Evolutionary conservation across 2,113 vertebrate genomes (phyloP), one percentile per base, ranked within the genome.

Genomic region (Perccottus glenii): DNA sequence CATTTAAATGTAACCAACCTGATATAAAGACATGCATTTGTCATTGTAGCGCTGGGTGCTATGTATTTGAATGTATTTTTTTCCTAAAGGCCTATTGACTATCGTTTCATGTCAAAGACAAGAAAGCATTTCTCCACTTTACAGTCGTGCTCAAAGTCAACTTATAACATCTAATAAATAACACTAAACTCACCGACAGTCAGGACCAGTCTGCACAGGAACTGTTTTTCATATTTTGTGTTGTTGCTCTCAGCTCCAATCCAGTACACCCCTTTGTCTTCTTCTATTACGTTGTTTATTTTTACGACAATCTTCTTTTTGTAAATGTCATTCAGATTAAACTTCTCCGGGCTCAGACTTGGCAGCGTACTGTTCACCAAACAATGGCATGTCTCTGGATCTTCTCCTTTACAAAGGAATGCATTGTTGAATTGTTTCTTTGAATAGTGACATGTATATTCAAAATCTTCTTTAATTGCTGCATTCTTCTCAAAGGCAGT

Each of bases 361-460:
- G 0, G 2, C 3, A n/a, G 0, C 14, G 0, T 1, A 1, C 44
- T 65, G 4, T 0, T 77, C 9, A 0, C 8, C 5, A 80, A 5
- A 32, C 0, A 8, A 0, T 72, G 0, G 42, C 79, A 85, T 32
- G 0, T 2, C 9, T 46, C 55, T n/a, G 42, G 51, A 71, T 80
- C 33, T 0, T 71, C 63, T 62, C 76, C 79, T 10, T 82, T 80
- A 56, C 79, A 85, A 52, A 80, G 36, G 36, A 45, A 75, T 9
- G 62, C 65, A 0, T 33, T n/a, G 2, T 0, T 1, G 0, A 0
- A 0, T 35, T 3, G 0, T n/a, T 2, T 1, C 0, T 7, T 0
- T 38, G 9, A 8, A 56, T 63, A 65, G 15, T 1, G 2, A 55
- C 76, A 85, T 9, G 12, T 65, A 48, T 53, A 64, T 35, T n/a